Evolutionary conservation across 2,888 invertebrate genomes (phyloP).

Genomic region (Tiliacea aurago): DNA sequence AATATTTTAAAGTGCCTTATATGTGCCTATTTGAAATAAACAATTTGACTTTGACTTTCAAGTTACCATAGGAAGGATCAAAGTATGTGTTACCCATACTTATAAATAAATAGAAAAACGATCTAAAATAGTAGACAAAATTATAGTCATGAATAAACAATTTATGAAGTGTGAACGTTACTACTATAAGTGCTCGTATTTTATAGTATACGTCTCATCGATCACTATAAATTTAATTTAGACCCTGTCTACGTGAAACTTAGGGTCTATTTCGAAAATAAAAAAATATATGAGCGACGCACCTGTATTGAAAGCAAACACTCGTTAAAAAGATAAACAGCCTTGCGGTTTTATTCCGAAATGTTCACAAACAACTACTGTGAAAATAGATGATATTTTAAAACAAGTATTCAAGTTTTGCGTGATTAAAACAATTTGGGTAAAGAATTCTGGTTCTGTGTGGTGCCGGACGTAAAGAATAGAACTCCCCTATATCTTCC

Average conservation of each 20-base stretch:
- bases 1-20: too few species aligned
- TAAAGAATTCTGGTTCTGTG: too few species aligned
- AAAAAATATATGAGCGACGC: slow-evolving; percentile 49
- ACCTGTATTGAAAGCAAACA: slow-evolving; percentile 49
- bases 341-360: slow-evolving; percentile 67
- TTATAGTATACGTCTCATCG: slow-evolving; percentile 52
- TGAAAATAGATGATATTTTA: slow-evolving; percentile 57
- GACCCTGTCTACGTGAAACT: slow-evolving; percentile 36
- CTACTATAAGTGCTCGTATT: slow-evolving; percentile 45
- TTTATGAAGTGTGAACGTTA: slow-evolving; percentile 51
- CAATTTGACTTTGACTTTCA: too few species aligned
- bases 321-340: slow-evolving; percentile 71
- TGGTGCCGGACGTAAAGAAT: too few species aligned
- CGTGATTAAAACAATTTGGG: slow-evolving; percentile 55
- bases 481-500: too few species aligned
- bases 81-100: background rate
- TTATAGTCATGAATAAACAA: slow-evolving; percentile 49
- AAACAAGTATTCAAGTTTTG: slow-evolving; percentile 50
- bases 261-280: slow-evolving; percentile 34
- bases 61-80: background rate
- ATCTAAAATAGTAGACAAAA: slow-evolving; percentile 16
- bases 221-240: slow-evolving; percentile 61
- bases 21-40: too few species aligned
- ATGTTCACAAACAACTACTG: slow-evolving; percentile 47
- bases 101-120: slow-evolving; percentile 3